A percentile compares a stretch with the other conserved stretches of the same genome.
Evolutionary conservation across 2,113 vertebrate genomes (phyloP).

Genomic region (Upupa epops): DNA sequence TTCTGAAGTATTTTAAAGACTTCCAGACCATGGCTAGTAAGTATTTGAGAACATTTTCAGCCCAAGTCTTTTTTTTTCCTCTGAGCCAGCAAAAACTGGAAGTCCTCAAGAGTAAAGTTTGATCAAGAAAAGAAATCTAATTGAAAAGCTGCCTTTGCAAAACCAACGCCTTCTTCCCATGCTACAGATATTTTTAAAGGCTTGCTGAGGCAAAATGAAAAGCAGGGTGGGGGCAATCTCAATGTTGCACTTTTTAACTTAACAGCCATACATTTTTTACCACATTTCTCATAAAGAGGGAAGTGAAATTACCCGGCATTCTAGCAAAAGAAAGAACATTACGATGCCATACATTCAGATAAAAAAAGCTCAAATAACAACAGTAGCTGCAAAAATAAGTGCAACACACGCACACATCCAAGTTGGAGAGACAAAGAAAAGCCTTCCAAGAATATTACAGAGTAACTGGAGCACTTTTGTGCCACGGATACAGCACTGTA

Average conservation of each 20-base stretch:
- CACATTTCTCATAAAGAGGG: not conserved
- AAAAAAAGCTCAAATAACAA: not conserved
- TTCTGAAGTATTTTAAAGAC: not conserved
- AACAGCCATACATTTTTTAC: slow-evolving; percentile 13
- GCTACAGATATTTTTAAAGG: not conserved
- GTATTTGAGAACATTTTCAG: not conserved
- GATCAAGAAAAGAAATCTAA: slow-evolving; percentile 6
- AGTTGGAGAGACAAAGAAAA: not conserved
- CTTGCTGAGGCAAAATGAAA: slow-evolving; percentile 19
- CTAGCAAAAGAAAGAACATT: slow-evolving; percentile 9
- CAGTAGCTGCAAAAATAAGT: not conserved
- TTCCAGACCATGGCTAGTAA: not conserved
- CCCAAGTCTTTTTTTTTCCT: not conserved
- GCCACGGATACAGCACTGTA: not conserved
- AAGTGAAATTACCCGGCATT: slow-evolving; percentile 23
- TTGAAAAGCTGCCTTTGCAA: slow-evolving; percentile 20
- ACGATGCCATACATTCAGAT: not conserved
- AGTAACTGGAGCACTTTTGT: not conserved
- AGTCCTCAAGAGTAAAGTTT: not conserved
- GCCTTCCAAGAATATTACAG: not conserved
- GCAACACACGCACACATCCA: not conserved
- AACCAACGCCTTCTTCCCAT: not conserved
- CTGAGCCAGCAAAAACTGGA: not conserved
- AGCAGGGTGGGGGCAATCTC: slow-evolving; percentile 10
- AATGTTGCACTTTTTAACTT: not conserved